Evolutionary conservation across 2,888 invertebrate species (phyloP).

Genomic region (Coronaproctus castanopsis): DNA sequence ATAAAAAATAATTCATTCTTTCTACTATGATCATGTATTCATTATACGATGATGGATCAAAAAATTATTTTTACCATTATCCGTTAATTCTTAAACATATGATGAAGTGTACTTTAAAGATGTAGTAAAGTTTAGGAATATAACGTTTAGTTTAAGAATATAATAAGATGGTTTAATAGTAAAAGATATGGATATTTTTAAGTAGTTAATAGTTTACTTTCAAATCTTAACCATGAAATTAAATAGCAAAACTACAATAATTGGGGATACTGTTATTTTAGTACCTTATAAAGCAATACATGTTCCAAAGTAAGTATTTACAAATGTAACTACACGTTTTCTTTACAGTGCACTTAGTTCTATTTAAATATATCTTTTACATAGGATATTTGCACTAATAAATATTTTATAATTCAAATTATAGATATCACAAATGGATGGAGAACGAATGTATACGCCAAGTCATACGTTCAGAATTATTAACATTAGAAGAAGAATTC

Average conservation of each 20-base stretch:
- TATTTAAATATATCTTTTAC: not conserved
- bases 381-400: not conserved
- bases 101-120: too few species aligned
- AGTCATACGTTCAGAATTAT: slow-evolving; percentile 73
- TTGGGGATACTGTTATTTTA: slow-evolving; percentile 44
- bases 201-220: too few species aligned
- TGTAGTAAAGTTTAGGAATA: too few species aligned
- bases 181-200: too few species aligned
- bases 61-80: too few species aligned
- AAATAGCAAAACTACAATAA: slow-evolving; percentile 38
- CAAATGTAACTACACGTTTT: slow-evolving; percentile 5
- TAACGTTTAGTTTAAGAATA: too few species aligned
- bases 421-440: slow-evolving; percentile 89
- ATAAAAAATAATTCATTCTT: too few species aligned
- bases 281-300: slow-evolving; percentile 67
- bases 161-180: too few species aligned
- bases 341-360: too few species aligned
- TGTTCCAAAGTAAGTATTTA: slow-evolving; percentile 46
- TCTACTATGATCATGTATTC: too few species aligned
- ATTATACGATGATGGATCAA: too few species aligned
- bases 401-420: slow-evolving; percentile 17
- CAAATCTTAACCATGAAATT: slow-evolving; percentile 12
- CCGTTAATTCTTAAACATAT: too few species aligned
- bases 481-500: slow-evolving; percentile 69
- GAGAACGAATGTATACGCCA: slow-evolving; percentile 54